Evolutionary conservation across 1,140 invertebrate species (phyloP).

Genomic region (Drosophila mojavensis): DNA sequence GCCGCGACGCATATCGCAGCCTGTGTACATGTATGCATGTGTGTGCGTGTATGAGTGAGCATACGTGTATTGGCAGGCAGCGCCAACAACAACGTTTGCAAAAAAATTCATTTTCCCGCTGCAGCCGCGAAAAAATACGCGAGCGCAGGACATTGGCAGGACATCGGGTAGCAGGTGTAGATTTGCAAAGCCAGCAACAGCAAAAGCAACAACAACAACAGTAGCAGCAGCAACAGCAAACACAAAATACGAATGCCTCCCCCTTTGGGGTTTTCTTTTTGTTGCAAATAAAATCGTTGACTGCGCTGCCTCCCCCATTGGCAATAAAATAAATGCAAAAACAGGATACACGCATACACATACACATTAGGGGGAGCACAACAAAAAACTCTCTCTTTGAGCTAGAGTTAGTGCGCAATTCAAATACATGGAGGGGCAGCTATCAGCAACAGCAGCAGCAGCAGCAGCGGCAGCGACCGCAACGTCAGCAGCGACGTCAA

Average conservation of each 20-base stretch:
- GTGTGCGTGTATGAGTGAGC: slow-evolving; percentile 24
- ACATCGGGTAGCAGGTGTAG: slow-evolving; percentile 40
- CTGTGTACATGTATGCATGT: slow-evolving; percentile 23
- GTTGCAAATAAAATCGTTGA: slow-evolving; percentile 73
- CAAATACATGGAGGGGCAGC: slow-evolving; percentile 76
- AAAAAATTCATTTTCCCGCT: slow-evolving; percentile 67
- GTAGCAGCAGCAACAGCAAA: slow-evolving; percentile 18
- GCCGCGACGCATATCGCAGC: slow-evolving; percentile 42
- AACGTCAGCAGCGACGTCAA: slow-evolving; percentile 22
- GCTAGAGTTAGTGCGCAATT: slow-evolving; percentile 83
- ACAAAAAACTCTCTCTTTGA: slow-evolving; percentile 51
- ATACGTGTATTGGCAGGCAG: slow-evolving; percentile 57
- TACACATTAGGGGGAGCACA: slow-evolving; percentile 21
- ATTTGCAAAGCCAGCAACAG: slow-evolving; percentile 61
- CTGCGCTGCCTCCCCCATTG: slow-evolving; percentile 64
- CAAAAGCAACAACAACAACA: slow-evolving; percentile 18
- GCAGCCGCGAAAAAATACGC: slow-evolving; percentile 82
- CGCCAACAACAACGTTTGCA: slow-evolving; percentile 41
- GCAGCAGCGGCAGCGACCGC: slow-evolving; percentile 19
- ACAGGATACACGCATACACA: slow-evolving; percentile 39
- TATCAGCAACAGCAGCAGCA: slow-evolving; percentile 20
- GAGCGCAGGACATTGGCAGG: slow-evolving; percentile 61
- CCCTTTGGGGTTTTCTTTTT: slow-evolving; percentile 23
- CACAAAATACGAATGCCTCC: slow-evolving; percentile 37
- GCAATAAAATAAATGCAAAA: slow-evolving; percentile 59